These are phyloP conservation scores for Trissolcus basalis DNA, from an alignment of 1,140 invertebrate species.

Conservation along the genomic window DNA sequence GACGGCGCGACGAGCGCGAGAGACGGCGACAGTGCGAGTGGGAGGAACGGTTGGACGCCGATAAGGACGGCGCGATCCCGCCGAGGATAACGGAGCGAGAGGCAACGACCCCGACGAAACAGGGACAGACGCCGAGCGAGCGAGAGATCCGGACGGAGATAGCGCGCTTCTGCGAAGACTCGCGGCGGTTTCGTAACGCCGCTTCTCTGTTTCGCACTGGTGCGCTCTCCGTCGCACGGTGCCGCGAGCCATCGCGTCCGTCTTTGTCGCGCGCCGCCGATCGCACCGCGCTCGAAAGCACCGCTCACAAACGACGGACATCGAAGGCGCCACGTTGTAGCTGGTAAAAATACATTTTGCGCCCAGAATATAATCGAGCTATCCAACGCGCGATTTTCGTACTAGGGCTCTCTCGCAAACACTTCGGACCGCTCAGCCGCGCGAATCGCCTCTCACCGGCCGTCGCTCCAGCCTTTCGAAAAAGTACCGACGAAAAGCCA, in stretches of 20 bases:
- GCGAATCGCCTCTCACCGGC: no score
- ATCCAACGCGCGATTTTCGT: background rate
- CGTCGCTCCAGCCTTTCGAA: no score
- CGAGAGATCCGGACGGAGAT: conserved; percentile 25
- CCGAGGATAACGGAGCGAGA: conserved; percentile 41
- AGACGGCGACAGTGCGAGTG: conserved; percentile 4
- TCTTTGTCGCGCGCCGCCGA: conserved; percentile 29
- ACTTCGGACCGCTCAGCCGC: background rate
- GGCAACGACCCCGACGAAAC: conserved; percentile 39
- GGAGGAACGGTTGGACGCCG: conserved; percentile 24
- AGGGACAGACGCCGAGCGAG: conserved; percentile 22
- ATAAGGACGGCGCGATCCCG: conserved; percentile 38
- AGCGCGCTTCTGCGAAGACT: conserved; percentile 49
- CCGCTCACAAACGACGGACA: conserved; percentile 39
- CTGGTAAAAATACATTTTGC: conserved; percentile 57
- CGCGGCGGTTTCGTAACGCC: conserved; percentile 49
- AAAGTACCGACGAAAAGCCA: no score
- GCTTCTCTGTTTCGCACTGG: conserved; percentile 27
- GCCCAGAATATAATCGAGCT: conserved; percentile 58
- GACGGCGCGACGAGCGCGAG: conserved; percentile 10
- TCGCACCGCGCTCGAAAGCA: conserved; percentile 26
- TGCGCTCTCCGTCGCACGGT: conserved; percentile 18
- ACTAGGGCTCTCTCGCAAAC: background rate
- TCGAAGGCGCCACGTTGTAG: conserved; percentile 41
- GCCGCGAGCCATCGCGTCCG: conserved; percentile 5